Base-by-base conservation (phyloP, 2,113 vertebrate genomes). In the Oceanites oceanicus region DNA sequence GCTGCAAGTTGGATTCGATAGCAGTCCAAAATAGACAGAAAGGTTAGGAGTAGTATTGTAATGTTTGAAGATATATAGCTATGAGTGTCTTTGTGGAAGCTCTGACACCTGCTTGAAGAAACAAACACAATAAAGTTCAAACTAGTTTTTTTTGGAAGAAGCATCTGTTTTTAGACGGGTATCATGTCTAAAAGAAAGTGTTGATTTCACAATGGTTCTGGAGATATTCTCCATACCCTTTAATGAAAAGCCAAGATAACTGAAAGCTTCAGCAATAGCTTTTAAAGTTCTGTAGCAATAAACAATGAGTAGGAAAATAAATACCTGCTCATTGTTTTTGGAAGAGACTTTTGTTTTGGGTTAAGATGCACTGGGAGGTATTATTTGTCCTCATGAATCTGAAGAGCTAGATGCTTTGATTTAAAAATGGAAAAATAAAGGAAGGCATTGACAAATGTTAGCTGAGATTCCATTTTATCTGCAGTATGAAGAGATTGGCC, bases 141-240 rank as follows among this genome's bases (percentile, higher is more conserved):
- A 59, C 26, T 18, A n/a, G 83, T 68, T 96, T 70, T 10, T 92
- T 58, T 91, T 94, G 90, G 90, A 96, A 92, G 70, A n/a, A 68
- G 7, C 53, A 25, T 56, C 70, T 70, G 72, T 65, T 91, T 94
- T 77, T 7, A 32, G 74, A 59, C 0, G 21, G 86, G 7, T 76
- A 81, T 71, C 42, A 16, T 3, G 25, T 56, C 49, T 77, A 7
- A 36, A 70, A 61, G 74, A 30, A 65, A 77, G 61, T 26, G 74
- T 80, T 72, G 59, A 19, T 88, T 94, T 93, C 87, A 23, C 79
- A 74, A 9, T 30, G 70, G 20, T 78, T 68, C 61, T 82, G 75
- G 36, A 44, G 83, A 86, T 88, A 11, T 7, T 88, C 74, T 68
- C 42, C 22, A 3, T 40, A 21, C 2, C 47, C 90, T 94, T 96